phyloP scores from a whole-genome alignment of 2,113 vertebrate genomes.

The Lepus timidus region DNA sequence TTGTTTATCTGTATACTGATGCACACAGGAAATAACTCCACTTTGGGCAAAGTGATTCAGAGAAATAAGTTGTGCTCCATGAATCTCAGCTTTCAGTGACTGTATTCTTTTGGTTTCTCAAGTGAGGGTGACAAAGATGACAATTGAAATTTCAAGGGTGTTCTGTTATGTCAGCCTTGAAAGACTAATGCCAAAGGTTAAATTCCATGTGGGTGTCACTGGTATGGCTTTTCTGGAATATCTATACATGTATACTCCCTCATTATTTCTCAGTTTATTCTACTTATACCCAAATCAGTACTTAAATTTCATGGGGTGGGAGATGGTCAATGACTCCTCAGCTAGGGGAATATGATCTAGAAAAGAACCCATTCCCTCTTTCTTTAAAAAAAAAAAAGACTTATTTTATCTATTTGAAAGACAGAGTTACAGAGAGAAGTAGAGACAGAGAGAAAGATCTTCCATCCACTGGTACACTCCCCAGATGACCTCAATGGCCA shows the following conservation, averaged over 20 bases:
- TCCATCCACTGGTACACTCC: no score
- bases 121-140: background rate
- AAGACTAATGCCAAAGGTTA: background rate
- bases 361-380: background rate
- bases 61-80: background rate
- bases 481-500: no score
- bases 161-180: background rate
- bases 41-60: background rate
- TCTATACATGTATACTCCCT: background rate
- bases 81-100: background rate
- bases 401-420: no score
- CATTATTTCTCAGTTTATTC: background rate
- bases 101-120: background rate
- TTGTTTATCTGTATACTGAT: background rate
- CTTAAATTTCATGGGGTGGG: background rate
- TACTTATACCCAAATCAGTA: background rate
- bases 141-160: background rate
- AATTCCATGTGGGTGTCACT: background rate
- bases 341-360: background rate
- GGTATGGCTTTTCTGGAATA: background rate
- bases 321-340: background rate
- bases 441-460: no score
- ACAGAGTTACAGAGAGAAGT: no score
- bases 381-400: no score
- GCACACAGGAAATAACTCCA: background rate